Percentiles rank a stretch among this genome's conserved stretches.
Conservation (phyloP, 1,140 invertebrate species). For the Zaprionus gabonicus region DNA sequence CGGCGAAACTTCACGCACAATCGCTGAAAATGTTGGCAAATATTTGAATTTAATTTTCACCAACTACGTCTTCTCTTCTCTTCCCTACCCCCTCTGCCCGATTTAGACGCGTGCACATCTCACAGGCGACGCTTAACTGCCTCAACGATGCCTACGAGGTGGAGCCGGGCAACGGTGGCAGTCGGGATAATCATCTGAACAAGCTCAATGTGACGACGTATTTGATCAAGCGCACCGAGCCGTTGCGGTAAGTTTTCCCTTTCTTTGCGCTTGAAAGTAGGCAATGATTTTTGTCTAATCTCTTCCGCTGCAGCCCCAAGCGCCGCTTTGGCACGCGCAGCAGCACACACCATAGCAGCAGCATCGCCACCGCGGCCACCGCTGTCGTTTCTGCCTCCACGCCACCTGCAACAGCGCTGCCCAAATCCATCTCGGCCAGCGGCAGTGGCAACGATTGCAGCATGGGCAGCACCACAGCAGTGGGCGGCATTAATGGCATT, state of each 20-base stretch:
- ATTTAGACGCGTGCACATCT: slow-evolving; percentile 96
- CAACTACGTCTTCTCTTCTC: slow-evolving; percentile 50
- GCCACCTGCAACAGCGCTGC: slow-evolving; percentile 23
- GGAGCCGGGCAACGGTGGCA: slow-evolving; percentile 94
- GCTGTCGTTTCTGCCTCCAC: slow-evolving; percentile 30
- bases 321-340: slow-evolving; percentile 80
- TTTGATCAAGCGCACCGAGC: slow-evolving; percentile 94
- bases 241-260: slow-evolving; percentile 85
- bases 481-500: slow-evolving; percentile 27
- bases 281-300: slow-evolving; percentile 11
- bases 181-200: slow-evolving; percentile 93
- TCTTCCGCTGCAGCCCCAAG: slow-evolving; percentile 58
- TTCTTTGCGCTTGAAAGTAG: not conserved
- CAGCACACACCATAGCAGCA: slow-evolving; percentile 66
- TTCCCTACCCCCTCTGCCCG: too few species aligned
- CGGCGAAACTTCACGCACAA: slow-evolving; percentile 66
- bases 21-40: slow-evolving; percentile 71
- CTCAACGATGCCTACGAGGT: slow-evolving; percentile 95
- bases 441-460: slow-evolving; percentile 62
- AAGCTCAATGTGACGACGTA: slow-evolving; percentile 96
- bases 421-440: slow-evolving; percentile 75
- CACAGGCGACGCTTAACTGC: slow-evolving; percentile 92
- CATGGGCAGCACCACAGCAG: slow-evolving; percentile 34
- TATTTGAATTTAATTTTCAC: slow-evolving; percentile 81
- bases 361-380: slow-evolving; percentile 42